Percentiles rank a stretch among this genome's conserved stretches.
phyloP scores from a whole-genome alignment of 53 echinoderm and acorn worm genomes.

The Stichopus horrens region DNA sequence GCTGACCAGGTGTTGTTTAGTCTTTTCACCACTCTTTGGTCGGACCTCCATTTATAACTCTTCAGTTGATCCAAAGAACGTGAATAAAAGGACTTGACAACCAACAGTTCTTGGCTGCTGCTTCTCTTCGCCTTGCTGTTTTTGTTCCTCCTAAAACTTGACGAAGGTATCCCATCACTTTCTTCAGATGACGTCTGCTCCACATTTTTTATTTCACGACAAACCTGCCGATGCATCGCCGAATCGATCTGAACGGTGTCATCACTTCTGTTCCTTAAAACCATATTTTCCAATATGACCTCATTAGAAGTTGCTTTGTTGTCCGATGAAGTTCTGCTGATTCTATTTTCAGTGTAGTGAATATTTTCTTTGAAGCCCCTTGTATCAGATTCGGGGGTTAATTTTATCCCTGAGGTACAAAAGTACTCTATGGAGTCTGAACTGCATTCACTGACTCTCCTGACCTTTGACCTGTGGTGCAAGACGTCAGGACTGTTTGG shows the following conservation, averaged over 20 bases:
- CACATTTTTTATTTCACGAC: slow-evolving; percentile 6
- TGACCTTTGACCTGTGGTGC: background rate
- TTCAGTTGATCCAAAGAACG: background rate
- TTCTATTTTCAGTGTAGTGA: background rate
- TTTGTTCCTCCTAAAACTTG: background rate
- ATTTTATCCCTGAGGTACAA: background rate
- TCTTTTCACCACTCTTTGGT: background rate
- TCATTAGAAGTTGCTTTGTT: background rate
- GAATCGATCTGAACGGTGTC: background rate
- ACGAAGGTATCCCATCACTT: background rate
- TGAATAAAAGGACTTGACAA: slow-evolving; percentile 8
- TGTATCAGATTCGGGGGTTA: background rate
- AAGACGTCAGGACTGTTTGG: background rate
- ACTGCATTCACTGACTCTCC: slow-evolving; percentile 5
- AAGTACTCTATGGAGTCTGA: slow-evolving; percentile 3
- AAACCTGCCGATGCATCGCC: background rate
- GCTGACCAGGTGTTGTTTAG: background rate
- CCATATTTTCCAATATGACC: background rate
- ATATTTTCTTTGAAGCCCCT: background rate
- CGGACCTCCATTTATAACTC: background rate
- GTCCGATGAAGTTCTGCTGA: background rate
- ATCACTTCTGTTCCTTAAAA: background rate
- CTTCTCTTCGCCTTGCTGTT: background rate
- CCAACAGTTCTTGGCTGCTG: background rate
- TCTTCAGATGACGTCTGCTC: background rate